Evolutionary conservation across 2,113 vertebrate genomes (phyloP).

Genomic region (Phylloscopus whistleri): DNA sequence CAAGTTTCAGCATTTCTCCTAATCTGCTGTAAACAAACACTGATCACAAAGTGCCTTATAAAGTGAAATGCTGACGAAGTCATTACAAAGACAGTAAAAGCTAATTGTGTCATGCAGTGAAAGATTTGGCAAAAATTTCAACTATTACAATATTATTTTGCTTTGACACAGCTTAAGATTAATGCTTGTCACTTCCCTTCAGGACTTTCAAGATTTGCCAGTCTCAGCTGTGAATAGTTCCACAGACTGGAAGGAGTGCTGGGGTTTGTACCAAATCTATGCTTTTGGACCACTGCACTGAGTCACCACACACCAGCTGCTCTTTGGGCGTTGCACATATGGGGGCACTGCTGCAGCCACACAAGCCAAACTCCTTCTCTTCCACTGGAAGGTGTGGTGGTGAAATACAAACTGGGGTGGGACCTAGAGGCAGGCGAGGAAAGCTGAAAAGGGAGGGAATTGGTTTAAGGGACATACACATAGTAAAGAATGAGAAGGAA

Average conservation of each 20-base stretch:
- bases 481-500: not conserved
- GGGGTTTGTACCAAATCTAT: not conserved
- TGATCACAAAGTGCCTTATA: not conserved
- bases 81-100: not conserved
- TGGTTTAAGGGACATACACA: not conserved
- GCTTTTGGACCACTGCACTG: not conserved
- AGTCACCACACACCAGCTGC: not conserved
- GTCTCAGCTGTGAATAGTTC: not conserved
- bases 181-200: not conserved
- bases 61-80: not conserved
- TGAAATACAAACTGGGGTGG: not conserved
- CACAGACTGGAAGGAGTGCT: not conserved
- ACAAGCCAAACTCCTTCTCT: not conserved
- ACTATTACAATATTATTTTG: not conserved
- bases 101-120: not conserved
- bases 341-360: not conserved
- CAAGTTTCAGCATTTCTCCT: not conserved
- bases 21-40: not conserved
- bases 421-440: not conserved
- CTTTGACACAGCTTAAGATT: not conserved
- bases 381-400: not conserved
- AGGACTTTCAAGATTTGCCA: not conserved
- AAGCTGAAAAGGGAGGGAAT: not conserved
- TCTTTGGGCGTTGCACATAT: not conserved
- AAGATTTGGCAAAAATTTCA: not conserved